Percentiles rank a stretch among this genome's conserved stretches.
phyloP scores from a whole-genome alignment of 2,797 vertebrate species.

The Myotis planiceps region DNA sequence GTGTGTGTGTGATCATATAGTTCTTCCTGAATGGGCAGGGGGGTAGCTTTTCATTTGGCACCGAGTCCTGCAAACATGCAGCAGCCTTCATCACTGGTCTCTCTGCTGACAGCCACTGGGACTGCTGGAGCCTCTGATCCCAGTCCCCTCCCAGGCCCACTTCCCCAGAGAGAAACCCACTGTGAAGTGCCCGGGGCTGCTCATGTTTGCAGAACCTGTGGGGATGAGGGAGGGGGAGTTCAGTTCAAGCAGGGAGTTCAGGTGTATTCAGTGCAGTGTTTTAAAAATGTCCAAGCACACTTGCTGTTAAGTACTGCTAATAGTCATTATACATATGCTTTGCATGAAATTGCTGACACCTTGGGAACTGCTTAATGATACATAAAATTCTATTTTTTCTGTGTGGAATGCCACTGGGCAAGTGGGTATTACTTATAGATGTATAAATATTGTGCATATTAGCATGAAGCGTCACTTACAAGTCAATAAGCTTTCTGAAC shows the following conservation, averaged over 20 bases:
- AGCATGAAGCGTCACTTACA: conserved; percentile 79
- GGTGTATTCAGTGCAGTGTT: conserved; percentile 13
- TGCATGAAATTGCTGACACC: conserved; percentile 62
- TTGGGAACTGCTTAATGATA: conserved; percentile 79
- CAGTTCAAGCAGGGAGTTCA: neutral
- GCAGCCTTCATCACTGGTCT: neutral
- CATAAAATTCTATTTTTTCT: conserved; percentile 79
- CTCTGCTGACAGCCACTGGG: neutral
- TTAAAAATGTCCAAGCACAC: conserved; percentile 45
- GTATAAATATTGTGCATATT: conserved; percentile 81
- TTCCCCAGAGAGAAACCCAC: neutral
- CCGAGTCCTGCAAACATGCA: neutral
- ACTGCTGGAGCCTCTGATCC: neutral
- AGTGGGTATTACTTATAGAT: conserved; percentile 78
- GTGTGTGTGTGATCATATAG: neutral
- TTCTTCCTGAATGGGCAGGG: neutral
- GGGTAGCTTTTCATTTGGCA: neutral
- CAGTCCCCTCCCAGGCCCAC: neutral
- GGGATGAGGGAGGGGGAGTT: neutral
- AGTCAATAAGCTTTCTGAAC: conserved; percentile 77
- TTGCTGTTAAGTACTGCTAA: conserved; percentile 34
- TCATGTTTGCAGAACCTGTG: neutral
- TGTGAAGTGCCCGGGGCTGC: neutral
- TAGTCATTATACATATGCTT: conserved; percentile 62
- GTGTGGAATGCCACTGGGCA: conserved; percentile 78